Evolutionary conservation across 2,113 vertebrate species (phyloP), one percentile per base, ranked within the genome.

Genomic region (Heliornis fulica): DNA sequence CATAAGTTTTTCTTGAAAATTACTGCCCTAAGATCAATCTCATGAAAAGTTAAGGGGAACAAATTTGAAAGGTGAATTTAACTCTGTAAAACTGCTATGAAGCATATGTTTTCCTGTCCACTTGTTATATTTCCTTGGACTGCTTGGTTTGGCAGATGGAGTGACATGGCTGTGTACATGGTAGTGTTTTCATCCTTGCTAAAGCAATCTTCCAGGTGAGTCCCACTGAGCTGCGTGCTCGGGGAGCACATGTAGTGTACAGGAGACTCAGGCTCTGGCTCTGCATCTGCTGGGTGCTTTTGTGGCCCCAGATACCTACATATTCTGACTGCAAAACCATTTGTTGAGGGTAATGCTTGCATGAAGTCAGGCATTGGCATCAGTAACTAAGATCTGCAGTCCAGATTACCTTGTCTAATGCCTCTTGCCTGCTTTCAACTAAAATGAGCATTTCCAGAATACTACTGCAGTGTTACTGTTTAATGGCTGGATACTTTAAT

Each of bases 191-290:
- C 26, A 26, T 8, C 2, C 3, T 8, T 6, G 12, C 26, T 78
- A 66, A 63, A 63, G 38, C 26, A 3, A 13, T 4, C 15, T 31
- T 60, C 19, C 19, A 83, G n/a, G 60, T 13, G 5, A 53, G 26
- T 50, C 13, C 45, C 18, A 4, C 11, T 36, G 29, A 15, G 14
- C 7, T 14, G 14, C 15, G 38, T 20, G 13, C 60, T 82, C 13
- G 7, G 28, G 20, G n/a, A 57, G 15, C 2, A 7, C 25, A 22
- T 3, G 1, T 4, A 22, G 23, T 0, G 1, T 53, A 1, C 21
- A n/a, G 5, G 5, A 14, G 23, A 21, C 34, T 54, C n/a, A 29
- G 22, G 34, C 15, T 34, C 20, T 51, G 40, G 11, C 22, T 40
- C 34, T 63, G 50, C 10, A 54, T 15, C 11, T 32, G 5, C 14